Evolutionary conservation across 2,113 vertebrate species (phyloP).

Genomic region (Melanerpes formicivorus): DNA sequence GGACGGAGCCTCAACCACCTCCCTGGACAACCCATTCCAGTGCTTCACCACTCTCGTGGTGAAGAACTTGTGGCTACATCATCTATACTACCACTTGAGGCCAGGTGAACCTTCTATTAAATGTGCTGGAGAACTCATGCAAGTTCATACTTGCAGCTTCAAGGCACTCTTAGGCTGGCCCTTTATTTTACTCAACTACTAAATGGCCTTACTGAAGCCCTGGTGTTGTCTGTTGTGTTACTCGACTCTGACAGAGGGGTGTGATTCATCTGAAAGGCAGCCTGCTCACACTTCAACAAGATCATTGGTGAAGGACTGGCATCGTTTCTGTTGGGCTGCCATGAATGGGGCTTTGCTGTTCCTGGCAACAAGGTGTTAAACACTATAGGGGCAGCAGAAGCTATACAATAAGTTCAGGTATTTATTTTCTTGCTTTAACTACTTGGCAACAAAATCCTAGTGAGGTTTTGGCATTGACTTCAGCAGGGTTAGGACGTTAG

Average conservation of each 20-base stretch:
- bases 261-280: background rate
- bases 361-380: background rate
- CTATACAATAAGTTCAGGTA: background rate
- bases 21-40: no score
- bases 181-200: background rate
- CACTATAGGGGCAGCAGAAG: background rate
- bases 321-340: background rate
- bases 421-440: constrained; percentile 13
- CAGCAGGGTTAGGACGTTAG: background rate
- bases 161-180: background rate
- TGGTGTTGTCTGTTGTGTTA: background rate
- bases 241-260: background rate
- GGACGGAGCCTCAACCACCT: no score
- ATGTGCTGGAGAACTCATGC: background rate
- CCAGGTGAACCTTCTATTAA: background rate
- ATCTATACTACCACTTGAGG: background rate
- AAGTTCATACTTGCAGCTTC: background rate
- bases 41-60: no score
- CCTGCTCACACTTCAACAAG: background rate
- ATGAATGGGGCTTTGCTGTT: background rate
- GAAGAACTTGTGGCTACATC: background rate
- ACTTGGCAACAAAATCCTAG: background rate
- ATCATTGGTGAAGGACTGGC: background rate
- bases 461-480: background rate
- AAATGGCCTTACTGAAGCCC: background rate